Percentiles rank a stretch among this genome's conserved stretches.
These are phyloP conservation scores for Acropora tenuis DNA, from an alignment of 64 coral and sea anemone species.

Conservation along the genomic window DNA sequence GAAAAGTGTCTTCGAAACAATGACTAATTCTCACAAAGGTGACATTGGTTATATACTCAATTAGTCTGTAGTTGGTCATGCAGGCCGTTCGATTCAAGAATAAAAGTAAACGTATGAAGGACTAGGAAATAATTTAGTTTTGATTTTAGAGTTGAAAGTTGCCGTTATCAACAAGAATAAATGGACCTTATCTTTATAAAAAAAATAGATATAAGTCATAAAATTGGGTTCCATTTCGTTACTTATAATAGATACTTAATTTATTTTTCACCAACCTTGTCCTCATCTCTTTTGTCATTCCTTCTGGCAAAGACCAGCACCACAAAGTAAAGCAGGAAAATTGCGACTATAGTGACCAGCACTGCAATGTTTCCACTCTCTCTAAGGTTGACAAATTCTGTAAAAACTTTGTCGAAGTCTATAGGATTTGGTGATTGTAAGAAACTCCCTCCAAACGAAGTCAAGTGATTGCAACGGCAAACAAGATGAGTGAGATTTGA, in stretches of 20 bases:
- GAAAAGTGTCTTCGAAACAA: constrained; percentile 12
- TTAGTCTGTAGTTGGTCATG: no score
- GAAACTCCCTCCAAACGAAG: constrained; percentile 40
- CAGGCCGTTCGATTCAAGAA: no score
- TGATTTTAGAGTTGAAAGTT: no score
- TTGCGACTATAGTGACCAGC: constrained; percentile 13
- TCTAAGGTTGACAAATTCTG: constrained; percentile 25
- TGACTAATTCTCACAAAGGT: constrained; percentile 8
- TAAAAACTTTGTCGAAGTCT: constrained; percentile 40
- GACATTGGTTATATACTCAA: no score
- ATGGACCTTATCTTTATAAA: no score
- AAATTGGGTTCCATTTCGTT: no score
- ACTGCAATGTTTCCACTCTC: constrained; percentile 46
- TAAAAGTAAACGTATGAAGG: no score
- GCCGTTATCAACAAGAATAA: no score
- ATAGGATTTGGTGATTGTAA: constrained; percentile 30
- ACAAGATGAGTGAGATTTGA: background rate
- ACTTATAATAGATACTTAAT: no score
- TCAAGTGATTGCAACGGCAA: constrained; percentile 55
- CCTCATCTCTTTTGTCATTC: constrained; percentile 28
- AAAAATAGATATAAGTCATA: no score
- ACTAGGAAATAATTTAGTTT: no score
- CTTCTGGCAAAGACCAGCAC: constrained; percentile 32
- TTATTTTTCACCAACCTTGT: background rate
- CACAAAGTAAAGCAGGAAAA: constrained; percentile 23